Evolutionary conservation across 2,888 invertebrate genomes (phyloP).

Genomic region (Drymonia ruficornis): DNA sequence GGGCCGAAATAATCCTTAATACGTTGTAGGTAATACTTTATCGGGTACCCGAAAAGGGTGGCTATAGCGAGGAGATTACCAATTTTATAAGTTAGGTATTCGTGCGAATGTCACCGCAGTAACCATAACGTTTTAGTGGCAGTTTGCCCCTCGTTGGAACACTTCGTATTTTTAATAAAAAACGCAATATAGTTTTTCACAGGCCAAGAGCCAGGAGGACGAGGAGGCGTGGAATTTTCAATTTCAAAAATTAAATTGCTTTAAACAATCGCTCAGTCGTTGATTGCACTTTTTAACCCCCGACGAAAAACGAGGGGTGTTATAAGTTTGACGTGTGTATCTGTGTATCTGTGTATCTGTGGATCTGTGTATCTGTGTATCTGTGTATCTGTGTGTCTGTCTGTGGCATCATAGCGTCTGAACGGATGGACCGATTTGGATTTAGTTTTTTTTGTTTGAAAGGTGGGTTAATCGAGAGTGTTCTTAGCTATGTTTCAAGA

Average conservation of each 20-base stretch:
- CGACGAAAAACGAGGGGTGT: too few species aligned
- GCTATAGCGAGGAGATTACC: conserved; percentile 63
- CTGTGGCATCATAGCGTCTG: too few species aligned
- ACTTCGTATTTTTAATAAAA: conserved; percentile 80
- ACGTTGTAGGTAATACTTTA: conserved; percentile 64
- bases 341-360: too few species aligned
- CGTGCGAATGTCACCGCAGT: conserved; percentile 78
- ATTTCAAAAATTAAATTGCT: conserved; percentile 65
- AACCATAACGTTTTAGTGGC: conserved; percentile 81
- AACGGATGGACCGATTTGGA: too few species aligned
- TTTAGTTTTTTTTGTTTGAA: too few species aligned
- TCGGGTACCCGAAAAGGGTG: conserved; percentile 55
- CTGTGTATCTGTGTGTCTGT: too few species aligned
- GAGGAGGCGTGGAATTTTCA: conserved; percentile 64
- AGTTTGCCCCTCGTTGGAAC: conserved; percentile 76
- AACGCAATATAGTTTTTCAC: conserved; percentile 76
- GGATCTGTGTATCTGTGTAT: too few species aligned
- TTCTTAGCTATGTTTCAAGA: too few species aligned
- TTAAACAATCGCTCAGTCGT: conserved; percentile 33
- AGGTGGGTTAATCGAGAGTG: too few species aligned
- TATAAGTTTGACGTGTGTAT: too few species aligned
- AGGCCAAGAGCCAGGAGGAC: conserved; percentile 49
- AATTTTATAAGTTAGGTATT: conserved; percentile 81
- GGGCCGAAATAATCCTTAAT: conserved; percentile 60
- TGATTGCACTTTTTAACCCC: conserved; percentile 22